phyloP scores from a whole-genome alignment of 1,140 invertebrate species.

The Periplaneta americana region DNA sequence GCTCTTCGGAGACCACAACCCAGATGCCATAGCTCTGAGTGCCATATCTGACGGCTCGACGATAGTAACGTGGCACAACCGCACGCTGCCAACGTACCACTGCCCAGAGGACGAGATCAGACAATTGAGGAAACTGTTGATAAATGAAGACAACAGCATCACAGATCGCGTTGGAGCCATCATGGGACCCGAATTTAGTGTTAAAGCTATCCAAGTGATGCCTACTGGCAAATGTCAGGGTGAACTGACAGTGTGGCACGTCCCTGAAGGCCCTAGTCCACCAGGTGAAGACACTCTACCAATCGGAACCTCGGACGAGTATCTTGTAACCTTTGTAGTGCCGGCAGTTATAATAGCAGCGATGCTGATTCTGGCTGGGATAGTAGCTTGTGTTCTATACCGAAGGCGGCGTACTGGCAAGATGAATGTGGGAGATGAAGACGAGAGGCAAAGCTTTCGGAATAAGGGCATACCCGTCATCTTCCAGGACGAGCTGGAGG shows the following conservation, averaged over 20 bases:
- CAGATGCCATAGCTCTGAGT: constrained; percentile 61
- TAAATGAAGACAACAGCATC: constrained; percentile 52
- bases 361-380: constrained; percentile 79
- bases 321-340: constrained; percentile 84
- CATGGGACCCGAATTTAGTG: constrained; percentile 72
- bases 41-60: constrained; percentile 48
- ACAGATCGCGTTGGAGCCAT: constrained; percentile 60
- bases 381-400: constrained; percentile 86
- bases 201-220: constrained; percentile 63
- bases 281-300: constrained; percentile 38
- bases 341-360: constrained; percentile 83
- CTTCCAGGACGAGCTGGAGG: constrained; percentile 87
- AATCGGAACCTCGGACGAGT: constrained; percentile 58
- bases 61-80: constrained; percentile 75
- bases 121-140: constrained; percentile 60
- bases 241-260: constrained; percentile 43
- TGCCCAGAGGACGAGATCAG: constrained; percentile 75
- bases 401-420: constrained; percentile 75
- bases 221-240: constrained; percentile 67
- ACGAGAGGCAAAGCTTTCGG: constrained; percentile 74
- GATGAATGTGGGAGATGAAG: constrained; percentile 63
- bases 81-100: constrained; percentile 53
- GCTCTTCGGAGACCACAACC: constrained; percentile 69
- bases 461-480: constrained; percentile 92
- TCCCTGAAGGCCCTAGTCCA: constrained; percentile 31